A percentile compares a stretch with the other conserved stretches of the same genome.
Evolutionary conservation across 2,113 vertebrate species (phyloP).

Genomic region (Leucosticte australis): DNA sequence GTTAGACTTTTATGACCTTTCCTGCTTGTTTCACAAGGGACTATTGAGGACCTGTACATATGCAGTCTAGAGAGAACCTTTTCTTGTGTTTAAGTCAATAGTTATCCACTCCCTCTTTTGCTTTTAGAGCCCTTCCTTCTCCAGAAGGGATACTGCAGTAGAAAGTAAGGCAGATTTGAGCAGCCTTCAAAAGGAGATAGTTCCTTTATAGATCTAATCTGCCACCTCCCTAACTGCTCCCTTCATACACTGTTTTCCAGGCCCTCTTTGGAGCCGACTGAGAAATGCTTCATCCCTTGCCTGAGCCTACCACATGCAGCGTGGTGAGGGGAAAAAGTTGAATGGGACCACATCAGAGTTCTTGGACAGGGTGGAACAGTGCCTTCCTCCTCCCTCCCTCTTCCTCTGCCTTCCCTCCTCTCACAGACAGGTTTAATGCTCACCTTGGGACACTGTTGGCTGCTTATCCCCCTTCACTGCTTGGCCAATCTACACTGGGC

Average conservation of each 20-base stretch:
- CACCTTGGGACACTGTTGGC: neutral
- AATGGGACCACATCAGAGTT: fast-evolving
- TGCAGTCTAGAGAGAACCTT: neutral
- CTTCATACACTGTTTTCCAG: neutral
- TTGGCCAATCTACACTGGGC: neutral
- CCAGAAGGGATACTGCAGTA: neutral
- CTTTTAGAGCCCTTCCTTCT: neutral
- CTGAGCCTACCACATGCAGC: fast-evolving
- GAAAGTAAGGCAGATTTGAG: neutral
- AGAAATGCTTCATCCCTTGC: neutral
- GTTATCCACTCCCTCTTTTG: neutral
- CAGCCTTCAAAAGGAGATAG: neutral
- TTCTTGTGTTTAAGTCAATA: neutral
- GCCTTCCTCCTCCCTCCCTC: neutral
- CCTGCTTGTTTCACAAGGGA: neutral
- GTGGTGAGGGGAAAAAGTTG: neutral
- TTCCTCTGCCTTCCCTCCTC: neutral
- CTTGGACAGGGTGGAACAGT: neutral
- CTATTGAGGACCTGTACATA: neutral
- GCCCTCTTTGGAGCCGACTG: neutral
- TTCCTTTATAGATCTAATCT: neutral
- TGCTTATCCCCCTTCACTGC: neutral
- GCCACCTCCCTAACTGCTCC: neutral
- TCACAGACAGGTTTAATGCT: neutral
- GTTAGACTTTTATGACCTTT: neutral